These are phyloP conservation scores for Megalonaias nervosa DNA, from an alignment of 1,140 invertebrate species.

Conservation along the genomic window DNA sequence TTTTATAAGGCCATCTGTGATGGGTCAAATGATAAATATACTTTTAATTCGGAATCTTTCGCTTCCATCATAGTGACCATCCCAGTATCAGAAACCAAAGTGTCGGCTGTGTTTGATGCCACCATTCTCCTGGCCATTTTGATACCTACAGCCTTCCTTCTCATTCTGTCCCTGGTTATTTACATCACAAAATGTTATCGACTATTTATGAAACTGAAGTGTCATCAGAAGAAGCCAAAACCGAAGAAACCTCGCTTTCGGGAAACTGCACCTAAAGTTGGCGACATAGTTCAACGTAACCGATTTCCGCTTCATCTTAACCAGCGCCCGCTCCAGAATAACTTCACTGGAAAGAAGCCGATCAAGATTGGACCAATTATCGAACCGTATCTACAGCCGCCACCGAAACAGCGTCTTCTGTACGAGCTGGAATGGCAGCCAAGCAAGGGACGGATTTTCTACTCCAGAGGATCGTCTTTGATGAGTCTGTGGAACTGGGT, in stretches of 20 bases:
- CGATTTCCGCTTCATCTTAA: not conserved
- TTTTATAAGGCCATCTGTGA: too few relatives aligned
- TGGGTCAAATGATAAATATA: too few relatives aligned
- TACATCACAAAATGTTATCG: conserved; percentile 21
- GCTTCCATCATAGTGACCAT: too few relatives aligned
- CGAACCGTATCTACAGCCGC: conserved; percentile 26
- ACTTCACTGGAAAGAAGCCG: conserved; percentile 27
- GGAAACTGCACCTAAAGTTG: conserved; percentile 2
- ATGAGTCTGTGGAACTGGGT: too few relatives aligned
- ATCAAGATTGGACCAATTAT: conserved; percentile 31
- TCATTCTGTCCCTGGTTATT: conserved; percentile 10
- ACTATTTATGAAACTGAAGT: conserved; percentile 1
- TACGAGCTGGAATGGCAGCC: conserved; percentile 27
- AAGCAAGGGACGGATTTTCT: conserved; percentile 11
- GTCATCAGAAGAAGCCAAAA: not conserved
- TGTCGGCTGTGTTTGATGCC: not conserved
- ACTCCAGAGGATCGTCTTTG: too few relatives aligned
- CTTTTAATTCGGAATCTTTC: too few relatives aligned
- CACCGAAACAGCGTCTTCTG: conserved; percentile 23
- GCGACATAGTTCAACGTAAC: conserved; percentile 9
- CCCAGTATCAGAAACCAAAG: too few relatives aligned
- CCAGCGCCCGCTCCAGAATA: not conserved
- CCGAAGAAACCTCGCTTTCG: conserved; percentile 7
- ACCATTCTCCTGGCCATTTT: conserved; percentile 20
- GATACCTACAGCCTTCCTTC: conserved; percentile 1